A percentile compares a stretch with the other conserved stretches of the same genome.
Evolutionary conservation across 2,113 vertebrate genomes (phyloP).

Genomic region (Bombycilla garrulus): DNA sequence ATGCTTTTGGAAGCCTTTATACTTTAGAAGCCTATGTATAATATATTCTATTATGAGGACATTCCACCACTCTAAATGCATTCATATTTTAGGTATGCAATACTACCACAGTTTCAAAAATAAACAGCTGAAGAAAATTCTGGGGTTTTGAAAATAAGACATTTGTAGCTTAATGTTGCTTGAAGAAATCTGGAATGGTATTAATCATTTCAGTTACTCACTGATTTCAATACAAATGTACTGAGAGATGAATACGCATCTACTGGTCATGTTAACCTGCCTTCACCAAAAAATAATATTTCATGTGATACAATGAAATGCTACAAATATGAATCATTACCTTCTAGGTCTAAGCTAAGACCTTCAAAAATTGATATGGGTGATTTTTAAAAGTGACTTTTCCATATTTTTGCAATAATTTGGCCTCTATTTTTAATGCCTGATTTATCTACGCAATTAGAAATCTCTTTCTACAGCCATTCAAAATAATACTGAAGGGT

Average conservation of each 20-base stretch:
- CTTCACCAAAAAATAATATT: neutral
- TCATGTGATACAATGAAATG: neutral
- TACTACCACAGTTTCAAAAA: neutral
- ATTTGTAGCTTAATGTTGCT: neutral
- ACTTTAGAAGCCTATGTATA: neutral
- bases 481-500: neutral
- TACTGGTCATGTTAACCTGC: conserved; percentile 34
- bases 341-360: neutral
- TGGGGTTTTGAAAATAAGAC: neutral
- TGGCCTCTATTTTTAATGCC: neutral
- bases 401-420: neutral
- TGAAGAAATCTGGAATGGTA: conserved; percentile 25
- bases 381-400: neutral
- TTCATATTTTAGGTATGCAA: neutral
- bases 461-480: neutral
- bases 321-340: conserved; percentile 20
- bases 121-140: neutral
- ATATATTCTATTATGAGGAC: neutral
- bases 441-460: neutral
- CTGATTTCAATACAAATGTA: neutral
- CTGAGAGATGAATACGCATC: neutral
- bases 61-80: neutral
- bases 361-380: neutral
- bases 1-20: neutral
- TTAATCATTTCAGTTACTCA: conserved; percentile 53